Conservation (phyloP, 2,113 vertebrate genomes). For the Anarrhichthys ocellatus region DNA sequence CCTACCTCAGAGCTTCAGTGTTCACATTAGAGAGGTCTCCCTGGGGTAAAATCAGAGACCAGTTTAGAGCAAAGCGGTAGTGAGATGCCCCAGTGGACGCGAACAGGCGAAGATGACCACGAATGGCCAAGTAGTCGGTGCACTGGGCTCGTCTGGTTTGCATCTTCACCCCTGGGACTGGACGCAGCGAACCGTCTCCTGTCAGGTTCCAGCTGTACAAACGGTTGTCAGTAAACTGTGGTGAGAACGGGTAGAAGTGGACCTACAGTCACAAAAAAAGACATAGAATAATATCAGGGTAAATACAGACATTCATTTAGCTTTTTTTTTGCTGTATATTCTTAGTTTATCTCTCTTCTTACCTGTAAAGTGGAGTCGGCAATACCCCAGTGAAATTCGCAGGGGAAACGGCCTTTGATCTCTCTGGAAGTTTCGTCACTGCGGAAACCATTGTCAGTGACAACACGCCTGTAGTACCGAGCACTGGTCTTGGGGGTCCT, state of each 20-base stretch:
- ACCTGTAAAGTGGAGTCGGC: slow-evolving; percentile 93
- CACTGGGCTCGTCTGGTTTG: slow-evolving; percentile 89
- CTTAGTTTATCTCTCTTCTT: slow-evolving; percentile 47
- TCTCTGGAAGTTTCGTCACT: slow-evolving; percentile 69
- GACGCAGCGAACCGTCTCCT: slow-evolving; percentile 86
- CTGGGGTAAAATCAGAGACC: slow-evolving; percentile 90
- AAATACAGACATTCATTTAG: not conserved
- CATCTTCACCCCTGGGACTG: slow-evolving; percentile 86
- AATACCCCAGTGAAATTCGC: slow-evolving; percentile 94
- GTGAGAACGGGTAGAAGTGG: slow-evolving; percentile 87
- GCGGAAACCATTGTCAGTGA: slow-evolving; percentile 89
- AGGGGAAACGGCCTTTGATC: slow-evolving; percentile 88
- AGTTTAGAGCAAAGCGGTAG: slow-evolving; percentile 94
- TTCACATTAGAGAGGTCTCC: slow-evolving; percentile 85
- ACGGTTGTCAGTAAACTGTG: slow-evolving; percentile 91
- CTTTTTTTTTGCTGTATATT: not conserved
- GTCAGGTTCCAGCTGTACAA: slow-evolving; percentile 95
- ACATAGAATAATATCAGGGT: not conserved
- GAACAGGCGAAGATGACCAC: slow-evolving; percentile 86
- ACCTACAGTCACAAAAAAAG: slow-evolving; percentile 82
- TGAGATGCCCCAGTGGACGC: slow-evolving; percentile 87
- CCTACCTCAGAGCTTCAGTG: slow-evolving; percentile 84
- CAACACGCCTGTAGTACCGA: slow-evolving; percentile 88
- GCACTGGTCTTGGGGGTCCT: slow-evolving; percentile 92
- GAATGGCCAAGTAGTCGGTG: slow-evolving; percentile 91